Conservation (phyloP, 2,113 vertebrate genomes). For the Mustela nigripes region DNA sequence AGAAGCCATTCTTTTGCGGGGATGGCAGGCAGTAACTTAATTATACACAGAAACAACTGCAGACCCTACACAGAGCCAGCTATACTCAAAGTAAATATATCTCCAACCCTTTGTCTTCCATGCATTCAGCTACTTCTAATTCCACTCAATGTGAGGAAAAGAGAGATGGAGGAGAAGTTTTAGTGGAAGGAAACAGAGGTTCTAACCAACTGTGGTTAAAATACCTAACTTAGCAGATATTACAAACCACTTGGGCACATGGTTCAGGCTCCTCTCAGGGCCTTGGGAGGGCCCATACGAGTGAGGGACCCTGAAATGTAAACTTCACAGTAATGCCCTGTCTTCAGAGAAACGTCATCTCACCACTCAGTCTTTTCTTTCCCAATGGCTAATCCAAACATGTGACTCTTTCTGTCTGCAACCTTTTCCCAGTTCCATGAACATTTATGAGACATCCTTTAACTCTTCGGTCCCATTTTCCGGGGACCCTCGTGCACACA, state of each 20-base stretch:
- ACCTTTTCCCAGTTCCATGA: background rate
- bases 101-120: background rate
- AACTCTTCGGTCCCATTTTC: background rate
- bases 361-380: background rate
- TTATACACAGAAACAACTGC: background rate
- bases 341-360: background rate
- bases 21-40: background rate
- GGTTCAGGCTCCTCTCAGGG: background rate
- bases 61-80: background rate
- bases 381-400: background rate
- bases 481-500: too few species aligned
- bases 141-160: background rate
- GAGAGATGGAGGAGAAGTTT: background rate
- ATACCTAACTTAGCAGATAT: slow-evolving; percentile 10
- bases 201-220: background rate
- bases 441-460: background rate
- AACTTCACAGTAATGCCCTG: background rate
- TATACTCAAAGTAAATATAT: background rate
- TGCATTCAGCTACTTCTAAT: background rate
- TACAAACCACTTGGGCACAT: background rate
- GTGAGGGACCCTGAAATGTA: background rate
- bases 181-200: background rate
- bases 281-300: background rate
- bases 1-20: background rate
- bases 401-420: background rate